Conservation (phyloP, 1,140 invertebrate species). For the Carposina sasakii region DNA sequence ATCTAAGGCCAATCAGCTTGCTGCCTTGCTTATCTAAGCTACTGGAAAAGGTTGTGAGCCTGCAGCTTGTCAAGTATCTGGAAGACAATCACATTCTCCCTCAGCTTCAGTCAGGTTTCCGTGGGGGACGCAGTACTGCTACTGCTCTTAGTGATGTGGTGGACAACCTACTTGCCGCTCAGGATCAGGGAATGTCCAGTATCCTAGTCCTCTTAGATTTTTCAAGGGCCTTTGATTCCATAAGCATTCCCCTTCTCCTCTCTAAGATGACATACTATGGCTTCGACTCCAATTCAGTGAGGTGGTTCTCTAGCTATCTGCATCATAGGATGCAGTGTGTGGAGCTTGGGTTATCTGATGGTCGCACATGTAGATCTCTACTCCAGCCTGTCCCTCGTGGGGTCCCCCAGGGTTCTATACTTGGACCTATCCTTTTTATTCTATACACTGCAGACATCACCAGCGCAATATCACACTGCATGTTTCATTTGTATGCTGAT, state of each 20-base stretch:
- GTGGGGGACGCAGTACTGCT: background rate
- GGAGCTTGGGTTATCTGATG: background rate
- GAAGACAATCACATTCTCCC: background rate
- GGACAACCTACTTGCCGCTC: background rate
- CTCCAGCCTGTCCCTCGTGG: background rate
- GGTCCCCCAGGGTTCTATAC: background rate
- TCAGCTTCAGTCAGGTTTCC: conserved; percentile 1
- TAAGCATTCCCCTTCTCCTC: background rate
- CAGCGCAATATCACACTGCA: background rate
- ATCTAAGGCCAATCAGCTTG: background rate
- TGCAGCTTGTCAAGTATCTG: background rate
- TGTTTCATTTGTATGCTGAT: conserved; percentile 9
- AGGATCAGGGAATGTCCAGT: background rate
- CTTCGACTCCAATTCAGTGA: background rate
- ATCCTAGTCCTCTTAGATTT: background rate
- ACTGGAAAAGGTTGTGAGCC: background rate
- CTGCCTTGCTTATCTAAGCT: background rate
- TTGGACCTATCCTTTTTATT: background rate
- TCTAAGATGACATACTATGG: background rate
- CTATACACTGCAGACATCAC: background rate
- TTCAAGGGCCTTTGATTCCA: background rate
- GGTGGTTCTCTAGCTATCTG: background rate
- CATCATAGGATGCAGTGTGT: background rate
- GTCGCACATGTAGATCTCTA: background rate
- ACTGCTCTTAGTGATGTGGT: background rate